phyloP scores from a whole-genome alignment of 2,888 invertebrate species.

The Drosophila sordidula region DNA sequence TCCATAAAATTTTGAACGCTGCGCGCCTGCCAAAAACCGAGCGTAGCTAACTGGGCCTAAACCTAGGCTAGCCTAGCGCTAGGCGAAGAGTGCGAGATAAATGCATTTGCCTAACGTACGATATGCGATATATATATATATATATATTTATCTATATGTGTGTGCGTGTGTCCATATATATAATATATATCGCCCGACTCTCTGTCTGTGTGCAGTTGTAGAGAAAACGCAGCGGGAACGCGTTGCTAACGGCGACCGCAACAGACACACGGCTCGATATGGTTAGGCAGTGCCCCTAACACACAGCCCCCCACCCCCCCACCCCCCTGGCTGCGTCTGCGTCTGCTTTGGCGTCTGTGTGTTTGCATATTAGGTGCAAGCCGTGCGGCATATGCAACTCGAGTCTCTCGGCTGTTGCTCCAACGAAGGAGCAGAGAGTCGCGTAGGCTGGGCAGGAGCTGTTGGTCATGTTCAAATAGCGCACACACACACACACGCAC shows the following conservation, averaged over 20 bases:
- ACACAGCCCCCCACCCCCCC: neutral
- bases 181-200: constrained; percentile 12
- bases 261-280: constrained; percentile 76
- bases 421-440: constrained; percentile 54
- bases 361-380: constrained; percentile 71
- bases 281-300: constrained; percentile 53
- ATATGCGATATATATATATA: constrained; percentile 43
- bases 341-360: constrained; percentile 12
- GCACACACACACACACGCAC: constrained; percentile 24
- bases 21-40: constrained; percentile 51
- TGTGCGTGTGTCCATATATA: neutral
- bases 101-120: constrained; percentile 77
- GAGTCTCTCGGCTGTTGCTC: constrained; percentile 57
- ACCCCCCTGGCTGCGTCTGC: constrained; percentile 2
- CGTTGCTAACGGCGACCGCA: constrained; percentile 81
- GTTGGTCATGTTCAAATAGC: constrained; percentile 77
- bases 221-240: constrained; percentile 72
- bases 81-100: constrained; percentile 74
- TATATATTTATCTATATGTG: constrained; percentile 1
- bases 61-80: neutral
- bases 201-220: constrained; percentile 27
- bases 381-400: constrained; percentile 71
- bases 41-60: constrained; percentile 22
- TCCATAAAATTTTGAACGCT: constrained; percentile 54
- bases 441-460: constrained; percentile 63